Conservation (phyloP, 2,797 vertebrate species). For the Esox lucius region DNA sequence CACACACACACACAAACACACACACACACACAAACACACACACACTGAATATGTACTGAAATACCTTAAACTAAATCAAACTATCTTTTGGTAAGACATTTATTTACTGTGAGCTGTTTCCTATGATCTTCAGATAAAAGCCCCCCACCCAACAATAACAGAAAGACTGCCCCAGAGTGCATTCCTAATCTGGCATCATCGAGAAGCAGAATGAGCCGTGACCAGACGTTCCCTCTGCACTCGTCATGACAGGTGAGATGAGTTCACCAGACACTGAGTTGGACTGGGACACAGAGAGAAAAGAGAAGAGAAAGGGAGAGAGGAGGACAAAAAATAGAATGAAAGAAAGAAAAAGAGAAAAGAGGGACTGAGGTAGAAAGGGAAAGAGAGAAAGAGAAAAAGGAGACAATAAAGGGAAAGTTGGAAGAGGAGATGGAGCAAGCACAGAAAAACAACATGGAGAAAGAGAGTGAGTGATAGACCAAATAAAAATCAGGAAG, state of each 20-base stretch:
- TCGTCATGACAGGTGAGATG: too few relatives aligned
- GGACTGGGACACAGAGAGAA: neutral
- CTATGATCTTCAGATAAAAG: neutral
- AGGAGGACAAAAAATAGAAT: neutral
- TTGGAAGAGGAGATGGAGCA: too few relatives aligned
- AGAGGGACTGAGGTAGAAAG: neutral
- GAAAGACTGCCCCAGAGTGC: slow-evolving; percentile 5
- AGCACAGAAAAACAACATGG: neutral
- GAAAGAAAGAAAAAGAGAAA: neutral
- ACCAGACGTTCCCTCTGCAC: neutral
- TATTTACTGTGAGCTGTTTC: slow-evolving; percentile 7
- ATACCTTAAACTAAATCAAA: too few relatives aligned
- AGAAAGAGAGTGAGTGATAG: neutral
- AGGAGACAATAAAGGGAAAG: too few relatives aligned
- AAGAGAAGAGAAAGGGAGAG: slow-evolving; percentile 2
- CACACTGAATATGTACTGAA: too few relatives aligned
- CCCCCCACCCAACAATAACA: neutral
- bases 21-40: too few relatives aligned
- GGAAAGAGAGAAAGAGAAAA: neutral
- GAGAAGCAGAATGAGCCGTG: slow-evolving; percentile 1
- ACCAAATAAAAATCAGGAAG: slow-evolving; percentile 27
- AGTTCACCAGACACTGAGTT: slow-evolving; percentile 21
- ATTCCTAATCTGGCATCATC: slow-evolving; percentile 14
- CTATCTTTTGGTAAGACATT: neutral
- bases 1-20: too few relatives aligned